A percentile compares a stretch with the other conserved stretches of the same genome.
Conservation (phyloP, 1,140 invertebrate species). For the Drosophila leontia region DNA sequence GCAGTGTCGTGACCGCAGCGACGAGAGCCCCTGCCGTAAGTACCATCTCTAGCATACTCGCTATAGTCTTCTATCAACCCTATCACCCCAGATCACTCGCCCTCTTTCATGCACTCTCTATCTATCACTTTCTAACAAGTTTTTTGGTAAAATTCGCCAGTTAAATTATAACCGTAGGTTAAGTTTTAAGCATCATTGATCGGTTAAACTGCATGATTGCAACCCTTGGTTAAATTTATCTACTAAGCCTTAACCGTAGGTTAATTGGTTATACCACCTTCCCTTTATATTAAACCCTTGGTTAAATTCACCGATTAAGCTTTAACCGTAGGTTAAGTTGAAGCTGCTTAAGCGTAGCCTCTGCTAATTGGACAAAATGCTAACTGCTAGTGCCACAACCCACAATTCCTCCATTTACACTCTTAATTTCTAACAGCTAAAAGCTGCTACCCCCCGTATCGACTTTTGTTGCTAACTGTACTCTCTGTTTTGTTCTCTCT, state of each 20-base stretch:
- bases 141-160: not conserved
- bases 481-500: constrained; percentile 62
- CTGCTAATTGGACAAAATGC: constrained; percentile 8
- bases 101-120: not conserved
- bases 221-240: too few species aligned
- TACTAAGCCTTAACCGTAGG: too few species aligned
- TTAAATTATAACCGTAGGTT: not conserved
- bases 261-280: too few species aligned
- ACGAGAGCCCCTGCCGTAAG: constrained; percentile 89
- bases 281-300: not conserved
- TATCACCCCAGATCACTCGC: not conserved
- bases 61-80: not conserved
- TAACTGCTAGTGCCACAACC: constrained; percentile 12
- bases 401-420: too few species aligned
- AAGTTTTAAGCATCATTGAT: not conserved
- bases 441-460: not conserved
- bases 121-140: not conserved
- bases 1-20: constrained; percentile 91
- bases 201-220: too few species aligned
- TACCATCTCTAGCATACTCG: constrained; percentile 30
- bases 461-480: constrained; percentile 60
- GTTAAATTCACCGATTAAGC: not conserved
- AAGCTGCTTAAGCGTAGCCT: not conserved
- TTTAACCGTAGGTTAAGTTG: not conserved
- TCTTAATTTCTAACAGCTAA: not conserved